Evolutionary conservation across 2,113 vertebrate genomes (phyloP).

Genomic region (Microtus pennsylvanicus): DNA sequence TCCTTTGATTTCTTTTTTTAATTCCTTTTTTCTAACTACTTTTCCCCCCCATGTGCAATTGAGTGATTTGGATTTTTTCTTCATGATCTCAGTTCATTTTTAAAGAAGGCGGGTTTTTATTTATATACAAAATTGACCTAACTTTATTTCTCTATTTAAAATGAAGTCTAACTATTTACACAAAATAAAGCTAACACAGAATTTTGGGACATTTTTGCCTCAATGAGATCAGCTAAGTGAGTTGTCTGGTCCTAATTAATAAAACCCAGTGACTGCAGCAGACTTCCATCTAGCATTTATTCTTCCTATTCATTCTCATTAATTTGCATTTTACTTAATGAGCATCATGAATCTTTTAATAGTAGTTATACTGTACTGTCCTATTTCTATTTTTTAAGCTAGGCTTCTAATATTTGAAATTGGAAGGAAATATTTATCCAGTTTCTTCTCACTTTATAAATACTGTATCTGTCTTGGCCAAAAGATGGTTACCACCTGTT

Average conservation of each 20-base stretch:
- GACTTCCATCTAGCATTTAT: conserved; percentile 77
- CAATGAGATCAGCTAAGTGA: conserved; percentile 49
- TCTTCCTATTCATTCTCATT: conserved; percentile 73
- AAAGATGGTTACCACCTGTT: conserved; percentile 78
- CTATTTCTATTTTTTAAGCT: conserved; percentile 64
- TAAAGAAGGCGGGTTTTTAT: neutral
- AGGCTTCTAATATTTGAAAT: conserved; percentile 64
- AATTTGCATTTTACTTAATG: conserved; percentile 80
- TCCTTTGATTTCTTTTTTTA: neutral
- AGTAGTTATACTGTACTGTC: conserved; percentile 65
- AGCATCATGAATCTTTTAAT: conserved; percentile 72
- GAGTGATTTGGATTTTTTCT: neutral
- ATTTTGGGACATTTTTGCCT: conserved; percentile 53
- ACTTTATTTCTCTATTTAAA: conserved; percentile 74
- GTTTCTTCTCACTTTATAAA: conserved; percentile 82
- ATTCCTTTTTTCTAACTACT: neutral
- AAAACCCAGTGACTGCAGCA: conserved; percentile 79
- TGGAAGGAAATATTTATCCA: conserved; percentile 75
- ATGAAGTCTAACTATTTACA: conserved; percentile 65
- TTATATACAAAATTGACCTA: conserved; percentile 24
- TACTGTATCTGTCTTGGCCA: conserved; percentile 76
- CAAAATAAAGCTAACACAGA: conserved; percentile 73
- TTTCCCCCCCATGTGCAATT: neutral
- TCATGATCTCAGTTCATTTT: conserved; percentile 16
- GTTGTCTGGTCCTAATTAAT: conserved; percentile 81